Evolutionary conservation across 2,797 vertebrate species (phyloP).

Genomic region (Tokudaia muenninki): DNA sequence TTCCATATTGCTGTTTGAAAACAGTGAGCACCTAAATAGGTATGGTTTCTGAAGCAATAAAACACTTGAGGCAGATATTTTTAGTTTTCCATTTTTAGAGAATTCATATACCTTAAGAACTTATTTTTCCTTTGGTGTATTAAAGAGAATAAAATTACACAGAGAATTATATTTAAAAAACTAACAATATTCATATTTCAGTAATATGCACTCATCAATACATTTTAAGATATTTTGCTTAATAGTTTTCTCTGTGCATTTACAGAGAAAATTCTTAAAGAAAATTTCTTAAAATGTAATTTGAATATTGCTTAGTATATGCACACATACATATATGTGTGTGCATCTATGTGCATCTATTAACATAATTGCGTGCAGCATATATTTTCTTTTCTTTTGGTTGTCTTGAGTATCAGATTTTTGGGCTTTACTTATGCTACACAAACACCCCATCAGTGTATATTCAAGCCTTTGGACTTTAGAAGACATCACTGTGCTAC

Average conservation of each 20-base stretch:
- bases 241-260: background rate
- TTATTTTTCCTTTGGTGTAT: background rate
- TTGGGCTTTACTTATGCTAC: background rate
- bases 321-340: background rate
- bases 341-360: background rate
- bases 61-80: background rate
- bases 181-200: background rate
- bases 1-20: constrained; percentile 19
- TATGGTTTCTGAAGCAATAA: constrained; percentile 31
- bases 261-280: background rate
- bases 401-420: background rate
- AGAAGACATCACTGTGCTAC: background rate
- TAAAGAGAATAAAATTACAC: background rate
- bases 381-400: background rate
- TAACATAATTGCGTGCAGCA: background rate
- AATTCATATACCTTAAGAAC: background rate
- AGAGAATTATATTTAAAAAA: background rate
- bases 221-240: background rate
- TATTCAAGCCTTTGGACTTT: background rate
- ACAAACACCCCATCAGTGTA: background rate
- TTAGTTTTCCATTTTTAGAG: background rate
- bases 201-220: background rate
- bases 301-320: background rate
- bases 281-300: background rate
- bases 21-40: background rate